Percentiles rank a stretch among this genome's conserved stretches.
These are phyloP conservation scores for Oreamnos americanus DNA, from an alignment of 2,113 vertebrate genomes.

Conservation along the genomic window DNA sequence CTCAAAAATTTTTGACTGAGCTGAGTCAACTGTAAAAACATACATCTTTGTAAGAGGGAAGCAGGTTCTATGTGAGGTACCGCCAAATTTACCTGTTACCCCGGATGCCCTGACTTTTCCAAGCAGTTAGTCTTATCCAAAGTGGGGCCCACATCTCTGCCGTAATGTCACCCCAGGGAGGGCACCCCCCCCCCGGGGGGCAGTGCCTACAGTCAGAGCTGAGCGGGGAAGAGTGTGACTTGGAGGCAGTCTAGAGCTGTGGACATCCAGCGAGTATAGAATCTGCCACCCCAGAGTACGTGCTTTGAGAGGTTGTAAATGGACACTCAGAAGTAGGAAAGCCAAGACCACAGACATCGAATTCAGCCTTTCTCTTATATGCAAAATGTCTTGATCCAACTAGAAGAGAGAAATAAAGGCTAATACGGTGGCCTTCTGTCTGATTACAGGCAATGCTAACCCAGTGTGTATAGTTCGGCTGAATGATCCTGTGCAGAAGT, in stretches of 20 bases:
- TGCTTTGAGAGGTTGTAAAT: neutral
- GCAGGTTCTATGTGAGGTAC: neutral
- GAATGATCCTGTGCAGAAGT: conserved; percentile 91
- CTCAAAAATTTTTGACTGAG: neutral
- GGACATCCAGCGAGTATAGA: too few species aligned
- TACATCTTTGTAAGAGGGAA: neutral
- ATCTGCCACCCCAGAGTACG: too few species aligned
- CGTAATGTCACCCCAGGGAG: fast-evolving
- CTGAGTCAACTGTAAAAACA: neutral
- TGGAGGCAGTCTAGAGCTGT: neutral
- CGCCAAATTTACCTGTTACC: neutral
- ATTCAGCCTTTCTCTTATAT: neutral
- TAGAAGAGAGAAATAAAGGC: neutral
- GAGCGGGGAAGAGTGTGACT: fast-evolving
- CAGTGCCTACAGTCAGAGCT: neutral
- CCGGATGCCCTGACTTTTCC: neutral
- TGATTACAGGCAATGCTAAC: conserved; percentile 80
- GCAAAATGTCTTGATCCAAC: neutral
- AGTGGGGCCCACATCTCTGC: neutral
- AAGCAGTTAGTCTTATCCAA: neutral
- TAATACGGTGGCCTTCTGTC: neutral
- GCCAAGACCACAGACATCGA: too few species aligned
- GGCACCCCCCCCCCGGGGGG: fast-evolving
- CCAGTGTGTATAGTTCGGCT: conserved; percentile 85
- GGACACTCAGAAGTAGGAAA: neutral